A percentile compares a stretch with the other conserved stretches of the same genome.
Conservation (phyloP, 1,140 invertebrate genomes). For the Pollicipes pollicipes region DNA sequence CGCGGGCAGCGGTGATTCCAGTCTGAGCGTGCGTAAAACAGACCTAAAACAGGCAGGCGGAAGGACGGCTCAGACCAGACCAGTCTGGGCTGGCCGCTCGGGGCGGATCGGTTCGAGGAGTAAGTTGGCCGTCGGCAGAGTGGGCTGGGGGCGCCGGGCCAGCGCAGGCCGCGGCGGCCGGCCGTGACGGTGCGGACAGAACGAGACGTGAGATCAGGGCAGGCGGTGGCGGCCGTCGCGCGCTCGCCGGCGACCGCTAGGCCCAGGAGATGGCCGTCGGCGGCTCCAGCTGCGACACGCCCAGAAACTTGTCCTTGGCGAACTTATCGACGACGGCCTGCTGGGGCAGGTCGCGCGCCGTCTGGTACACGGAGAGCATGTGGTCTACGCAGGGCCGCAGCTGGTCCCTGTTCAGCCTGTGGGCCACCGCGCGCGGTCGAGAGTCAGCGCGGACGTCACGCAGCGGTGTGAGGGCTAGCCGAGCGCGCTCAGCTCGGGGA, state of each 20-base stretch:
- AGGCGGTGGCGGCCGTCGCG: no score
- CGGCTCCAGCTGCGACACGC: background rate
- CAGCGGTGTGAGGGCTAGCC: background rate
- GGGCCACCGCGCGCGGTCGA: background rate
- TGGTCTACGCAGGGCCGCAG: background rate
- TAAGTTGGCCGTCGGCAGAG: no score
- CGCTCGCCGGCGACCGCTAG: no score
- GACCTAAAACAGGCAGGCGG: background rate
- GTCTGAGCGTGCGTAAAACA: no score
- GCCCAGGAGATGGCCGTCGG: background rate
- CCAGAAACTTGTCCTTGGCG: background rate
- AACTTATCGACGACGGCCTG: background rate
- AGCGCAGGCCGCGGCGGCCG: no score
- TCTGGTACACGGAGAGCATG: background rate
- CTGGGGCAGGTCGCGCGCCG: background rate
- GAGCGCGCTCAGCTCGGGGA: background rate
- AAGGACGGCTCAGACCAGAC: background rate
- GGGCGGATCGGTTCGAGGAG: no score
- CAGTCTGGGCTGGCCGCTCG: no score
- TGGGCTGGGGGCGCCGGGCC: background rate
- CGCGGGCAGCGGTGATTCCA: background rate
- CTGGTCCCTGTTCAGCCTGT: background rate
- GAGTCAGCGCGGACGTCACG: background rate
- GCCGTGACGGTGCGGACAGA: background rate
- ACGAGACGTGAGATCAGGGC: background rate